Evolutionary conservation across 2,888 invertebrate species (phyloP).

Genomic region (Drosophila demipolita): DNA sequence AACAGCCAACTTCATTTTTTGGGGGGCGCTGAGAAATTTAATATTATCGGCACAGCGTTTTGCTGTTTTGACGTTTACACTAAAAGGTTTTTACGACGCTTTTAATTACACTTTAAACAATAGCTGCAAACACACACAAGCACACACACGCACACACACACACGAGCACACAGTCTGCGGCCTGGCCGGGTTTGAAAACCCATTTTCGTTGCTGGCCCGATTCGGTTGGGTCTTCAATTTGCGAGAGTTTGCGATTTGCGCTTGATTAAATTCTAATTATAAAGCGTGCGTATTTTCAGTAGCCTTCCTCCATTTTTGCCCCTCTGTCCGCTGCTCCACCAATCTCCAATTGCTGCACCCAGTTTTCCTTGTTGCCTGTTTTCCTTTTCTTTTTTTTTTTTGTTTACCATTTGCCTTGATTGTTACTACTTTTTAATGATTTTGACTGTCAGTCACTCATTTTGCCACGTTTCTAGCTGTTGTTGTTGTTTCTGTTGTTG

Average conservation of each 20-base stretch:
- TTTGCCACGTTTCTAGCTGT: constrained; percentile 61
- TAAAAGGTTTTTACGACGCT: constrained; percentile 76
- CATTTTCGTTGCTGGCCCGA: constrained; percentile 33
- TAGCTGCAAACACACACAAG: constrained; percentile 47
- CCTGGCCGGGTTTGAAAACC: constrained; percentile 18
- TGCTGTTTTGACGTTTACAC: constrained; percentile 52
- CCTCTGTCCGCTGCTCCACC: not conserved
- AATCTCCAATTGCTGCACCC: constrained; percentile 8
- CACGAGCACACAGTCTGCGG: not conserved
- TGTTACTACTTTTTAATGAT: constrained; percentile 82
- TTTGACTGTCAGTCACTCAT: constrained; percentile 81
- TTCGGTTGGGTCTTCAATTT: constrained; percentile 44
- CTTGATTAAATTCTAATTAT: constrained; percentile 82
- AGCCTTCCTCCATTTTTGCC: constrained; percentile 19
- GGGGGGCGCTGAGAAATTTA: constrained; percentile 61
- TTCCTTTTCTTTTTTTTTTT: constrained; percentile 28
- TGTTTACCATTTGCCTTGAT: constrained; percentile 75
- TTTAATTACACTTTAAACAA: constrained; percentile 79
- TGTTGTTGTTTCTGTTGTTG: constrained; percentile 12
- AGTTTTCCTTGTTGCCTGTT: constrained; percentile 27
- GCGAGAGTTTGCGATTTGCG: constrained; percentile 77
- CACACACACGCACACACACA: constrained; percentile 18
- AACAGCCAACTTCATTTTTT: constrained; percentile 23
- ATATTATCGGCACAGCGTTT: constrained; percentile 51
- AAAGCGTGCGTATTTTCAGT: constrained; percentile 75